Evolutionary conservation across 1,140 invertebrate genomes (phyloP).

Genomic region (Sitophilus oryzae): DNA sequence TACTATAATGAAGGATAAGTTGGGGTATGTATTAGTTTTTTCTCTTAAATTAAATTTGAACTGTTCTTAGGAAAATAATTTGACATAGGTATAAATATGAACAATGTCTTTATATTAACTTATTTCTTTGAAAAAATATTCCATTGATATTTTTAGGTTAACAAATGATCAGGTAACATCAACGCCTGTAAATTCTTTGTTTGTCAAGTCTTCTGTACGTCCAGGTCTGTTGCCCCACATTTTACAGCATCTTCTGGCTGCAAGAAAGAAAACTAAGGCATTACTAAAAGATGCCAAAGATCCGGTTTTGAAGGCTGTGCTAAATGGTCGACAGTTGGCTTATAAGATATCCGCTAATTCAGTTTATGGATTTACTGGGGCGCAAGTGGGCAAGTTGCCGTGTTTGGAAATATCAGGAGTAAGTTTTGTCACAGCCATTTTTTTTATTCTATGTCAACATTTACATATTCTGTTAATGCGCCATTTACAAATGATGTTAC

Average conservation of each 20-base stretch:
- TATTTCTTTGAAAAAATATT: background rate
- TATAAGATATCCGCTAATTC: constrained; percentile 99
- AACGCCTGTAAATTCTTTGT: constrained; percentile 89
- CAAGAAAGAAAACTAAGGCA: constrained; percentile 88
- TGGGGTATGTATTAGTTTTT: constrained; percentile 44
- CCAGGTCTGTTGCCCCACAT: constrained; percentile 96
- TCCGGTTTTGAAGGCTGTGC: constrained; percentile 86
- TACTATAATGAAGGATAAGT: constrained; percentile 51
- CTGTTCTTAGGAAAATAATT: background rate
- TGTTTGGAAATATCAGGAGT: constrained; percentile 96
- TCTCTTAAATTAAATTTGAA: no score
- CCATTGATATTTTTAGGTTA: constrained; percentile 41
- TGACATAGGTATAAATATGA: background rate
- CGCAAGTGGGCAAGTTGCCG: constrained; percentile 96
- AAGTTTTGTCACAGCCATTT: constrained; percentile 32
- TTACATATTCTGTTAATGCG: no score
- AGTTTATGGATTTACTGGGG: constrained; percentile 99
- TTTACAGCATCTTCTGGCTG: constrained; percentile 83
- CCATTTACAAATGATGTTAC: no score
- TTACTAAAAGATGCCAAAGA: constrained; percentile 92
- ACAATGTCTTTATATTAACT: no score
- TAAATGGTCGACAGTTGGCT: constrained; percentile 95
- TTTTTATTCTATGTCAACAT: constrained; percentile 1
- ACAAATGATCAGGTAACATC: constrained; percentile 72
- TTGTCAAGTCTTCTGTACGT: constrained; percentile 76